Evolutionary conservation across 2,797 vertebrate species (phyloP).

Genomic region (Buphagus erythrorhynchus): DNA sequence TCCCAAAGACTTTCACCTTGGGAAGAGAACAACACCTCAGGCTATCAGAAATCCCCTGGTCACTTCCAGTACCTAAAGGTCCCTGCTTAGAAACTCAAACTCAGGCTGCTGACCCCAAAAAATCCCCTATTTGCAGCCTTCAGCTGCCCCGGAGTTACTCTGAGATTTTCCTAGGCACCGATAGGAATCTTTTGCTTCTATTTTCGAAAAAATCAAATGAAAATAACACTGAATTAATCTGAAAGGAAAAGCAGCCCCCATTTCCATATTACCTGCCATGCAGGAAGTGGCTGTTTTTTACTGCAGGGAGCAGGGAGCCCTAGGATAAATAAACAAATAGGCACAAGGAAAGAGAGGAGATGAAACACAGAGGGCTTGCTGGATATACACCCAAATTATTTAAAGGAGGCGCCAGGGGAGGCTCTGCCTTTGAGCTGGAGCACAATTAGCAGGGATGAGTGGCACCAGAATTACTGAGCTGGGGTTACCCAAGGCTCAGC

Average conservation of each 20-base stretch:
- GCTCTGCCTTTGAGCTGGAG: not conserved
- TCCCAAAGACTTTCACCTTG: not conserved
- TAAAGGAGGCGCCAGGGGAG: constrained; percentile 3
- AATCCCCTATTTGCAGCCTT: not conserved
- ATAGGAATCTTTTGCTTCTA: not conserved
- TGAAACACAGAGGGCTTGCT: not conserved
- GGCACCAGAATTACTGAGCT: not conserved
- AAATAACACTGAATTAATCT: not conserved
- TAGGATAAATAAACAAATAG: constrained; percentile 45
- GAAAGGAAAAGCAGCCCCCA: constrained; percentile 53
- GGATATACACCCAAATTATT: not conserved
- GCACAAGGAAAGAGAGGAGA: not conserved
- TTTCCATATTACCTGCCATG: constrained; percentile 39
- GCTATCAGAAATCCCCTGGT: not conserved
- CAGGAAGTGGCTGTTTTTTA: constrained; percentile 23
- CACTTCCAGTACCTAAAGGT: not conserved
- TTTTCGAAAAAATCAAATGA: not conserved
- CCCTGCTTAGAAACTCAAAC: not conserved
- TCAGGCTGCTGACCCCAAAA: not conserved
- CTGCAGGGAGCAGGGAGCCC: not conserved
- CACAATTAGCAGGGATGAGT: not conserved
- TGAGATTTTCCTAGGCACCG: not conserved
- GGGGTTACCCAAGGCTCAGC: not conserved
- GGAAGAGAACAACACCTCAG: not conserved
- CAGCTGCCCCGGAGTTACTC: not conserved